Base-by-base conservation (phyloP, 2,113 vertebrate genomes). In the Orcinus orca region DNA sequence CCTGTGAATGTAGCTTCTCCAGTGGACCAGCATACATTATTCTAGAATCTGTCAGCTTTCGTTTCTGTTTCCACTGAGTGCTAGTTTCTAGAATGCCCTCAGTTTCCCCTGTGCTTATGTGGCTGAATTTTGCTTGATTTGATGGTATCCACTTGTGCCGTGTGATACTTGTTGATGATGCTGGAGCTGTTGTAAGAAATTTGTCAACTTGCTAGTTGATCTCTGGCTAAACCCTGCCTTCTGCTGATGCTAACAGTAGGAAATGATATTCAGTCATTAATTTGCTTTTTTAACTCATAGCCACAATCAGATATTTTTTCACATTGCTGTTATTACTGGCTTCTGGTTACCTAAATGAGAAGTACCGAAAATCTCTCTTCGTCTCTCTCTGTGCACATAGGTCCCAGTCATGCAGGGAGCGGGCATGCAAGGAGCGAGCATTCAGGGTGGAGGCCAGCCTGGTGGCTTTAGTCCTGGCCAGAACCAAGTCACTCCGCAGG, bases 391-490 rank as follows among this genome's bases (percentile, higher is more conserved):
- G 0, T 97, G n/a, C 47, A 68, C 1, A 0, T 94, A 99, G 98
- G 98, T 99, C 90, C 98, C 98, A 97, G 98, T 98, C 97, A 98
- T 98, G 98, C 98, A 99, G 98, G 98, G 97, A 83, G 95, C 98
- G 90, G 98, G 97, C 93, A 98, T 98, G 97, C 98, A 99, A 98
- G 99, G 99, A 71, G 98, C 99, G 84, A 98, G 98, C 11, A 98
- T 99, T 25, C 99, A 99, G 83, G 99, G 99, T 82, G 99, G 98
- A 86, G 98, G 98, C 71, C 99, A 99, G 81, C 99, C 99, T 18
- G 99, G 99, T n/a, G 99, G 99, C 26, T 99, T 99, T 98, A 99
- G 99, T 97, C 99, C 99, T 23, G 99, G 99, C 4, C 99, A 99
- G 98, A 99, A 98, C 97, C 99, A 99, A 79, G 99, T 99, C 89